phyloP scores from a whole-genome alignment of 2,797 vertebrate species.

The Chaunax sp. region DNA sequence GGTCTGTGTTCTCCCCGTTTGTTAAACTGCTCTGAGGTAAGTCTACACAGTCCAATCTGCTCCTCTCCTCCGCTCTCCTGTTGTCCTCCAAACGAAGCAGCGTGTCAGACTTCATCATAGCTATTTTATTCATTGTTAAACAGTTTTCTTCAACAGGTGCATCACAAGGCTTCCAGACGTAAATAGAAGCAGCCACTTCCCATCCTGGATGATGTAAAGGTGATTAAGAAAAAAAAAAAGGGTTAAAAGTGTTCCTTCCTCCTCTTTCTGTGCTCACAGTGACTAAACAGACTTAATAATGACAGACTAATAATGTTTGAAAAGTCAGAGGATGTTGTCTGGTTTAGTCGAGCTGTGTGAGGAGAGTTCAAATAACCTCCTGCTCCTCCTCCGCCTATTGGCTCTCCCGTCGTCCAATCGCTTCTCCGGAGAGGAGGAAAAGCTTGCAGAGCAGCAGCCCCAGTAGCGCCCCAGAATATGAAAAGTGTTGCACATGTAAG shows the following conservation, averaged over 20 bases:
- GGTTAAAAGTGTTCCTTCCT: constrained; percentile 10
- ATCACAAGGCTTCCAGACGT: constrained; percentile 58
- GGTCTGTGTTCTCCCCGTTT: constrained; percentile 84
- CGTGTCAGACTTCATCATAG: constrained; percentile 87
- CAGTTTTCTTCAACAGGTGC: constrained; percentile 70
- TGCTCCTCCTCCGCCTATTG: constrained; percentile 67
- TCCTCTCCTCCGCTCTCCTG: constrained; percentile 79
- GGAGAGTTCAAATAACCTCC: constrained; percentile 82
- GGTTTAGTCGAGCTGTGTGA: constrained; percentile 65
- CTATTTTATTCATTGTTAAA: constrained; percentile 87
- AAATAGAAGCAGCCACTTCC: constrained; percentile 42
- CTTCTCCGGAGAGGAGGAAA: constrained; percentile 38
- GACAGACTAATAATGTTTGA: constrained; percentile 66
- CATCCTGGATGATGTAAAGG: constrained; percentile 47
- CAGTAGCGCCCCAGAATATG: constrained; percentile 41
- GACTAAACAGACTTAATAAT: constrained; percentile 33
- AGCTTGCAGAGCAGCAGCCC: constrained; percentile 52
- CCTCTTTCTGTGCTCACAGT: constrained; percentile 10
- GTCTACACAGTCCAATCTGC: constrained; percentile 84
- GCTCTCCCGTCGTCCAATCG: constrained; percentile 69
- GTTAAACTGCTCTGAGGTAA: constrained; percentile 85
- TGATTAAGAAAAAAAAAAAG: too few species aligned
- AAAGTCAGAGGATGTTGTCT: constrained; percentile 74
- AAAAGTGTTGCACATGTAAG: constrained; percentile 56
- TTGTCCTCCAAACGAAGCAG: constrained; percentile 87